Percentiles rank a stretch among this genome's conserved stretches.
Evolutionary conservation across 2,113 vertebrate species (phyloP).

Genomic region (Sitta europaea): DNA sequence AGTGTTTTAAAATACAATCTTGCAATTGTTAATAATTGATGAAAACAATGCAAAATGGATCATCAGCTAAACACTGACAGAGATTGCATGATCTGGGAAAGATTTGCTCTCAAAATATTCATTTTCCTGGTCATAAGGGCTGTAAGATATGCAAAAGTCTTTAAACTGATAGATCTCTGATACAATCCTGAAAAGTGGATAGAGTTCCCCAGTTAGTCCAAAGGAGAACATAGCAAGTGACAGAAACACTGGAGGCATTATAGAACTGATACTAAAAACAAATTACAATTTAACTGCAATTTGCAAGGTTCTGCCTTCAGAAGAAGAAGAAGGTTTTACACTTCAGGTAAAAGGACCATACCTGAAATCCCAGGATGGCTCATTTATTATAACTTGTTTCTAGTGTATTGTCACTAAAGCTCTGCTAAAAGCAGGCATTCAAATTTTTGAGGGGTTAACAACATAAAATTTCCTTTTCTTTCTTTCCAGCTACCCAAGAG

Average conservation of each 20-base stretch:
- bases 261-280: neutral
- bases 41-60: neutral
- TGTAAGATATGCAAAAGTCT: neutral
- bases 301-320: neutral
- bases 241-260: neutral
- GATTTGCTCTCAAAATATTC: neutral
- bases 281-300: neutral
- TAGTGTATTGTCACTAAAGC: neutral
- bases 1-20: neutral
- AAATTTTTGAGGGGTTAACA: neutral
- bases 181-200: neutral
- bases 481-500: neutral
- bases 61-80: neutral
- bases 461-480: neutral
- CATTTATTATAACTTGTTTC: neutral
- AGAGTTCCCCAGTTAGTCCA: neutral
- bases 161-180: neutral
- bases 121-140: neutral
- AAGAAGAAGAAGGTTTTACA: too few relatives aligned
- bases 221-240: neutral
- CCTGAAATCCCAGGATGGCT: neutral
- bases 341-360: neutral
- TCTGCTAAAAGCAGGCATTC: neutral
- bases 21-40: neutral
- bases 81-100: neutral